Evolutionary conservation across 2,797 vertebrate species (phyloP).

Genomic region (Megaceryle alcyon): DNA sequence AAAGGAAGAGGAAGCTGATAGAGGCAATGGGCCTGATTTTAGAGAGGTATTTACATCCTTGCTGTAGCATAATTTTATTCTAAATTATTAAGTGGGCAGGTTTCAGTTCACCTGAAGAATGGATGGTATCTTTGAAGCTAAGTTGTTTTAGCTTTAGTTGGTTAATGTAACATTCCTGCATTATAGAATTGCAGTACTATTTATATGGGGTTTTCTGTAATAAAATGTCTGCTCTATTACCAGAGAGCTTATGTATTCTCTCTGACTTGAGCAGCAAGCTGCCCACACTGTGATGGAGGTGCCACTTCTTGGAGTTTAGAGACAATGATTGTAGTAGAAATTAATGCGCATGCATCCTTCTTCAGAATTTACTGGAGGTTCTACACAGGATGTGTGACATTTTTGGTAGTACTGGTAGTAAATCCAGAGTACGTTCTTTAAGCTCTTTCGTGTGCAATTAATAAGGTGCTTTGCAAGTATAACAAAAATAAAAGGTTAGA

Average conservation of each 20-base stretch:
- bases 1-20: neutral
- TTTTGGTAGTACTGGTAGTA: neutral
- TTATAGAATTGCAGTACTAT: neutral
- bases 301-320: neutral
- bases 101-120: neutral
- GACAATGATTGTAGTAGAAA: neutral
- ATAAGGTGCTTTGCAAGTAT: neutral
- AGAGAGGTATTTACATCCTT: neutral
- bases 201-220: neutral
- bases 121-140: neutral
- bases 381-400: neutral
- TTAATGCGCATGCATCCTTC: neutral
- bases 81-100: neutral
- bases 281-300: neutral
- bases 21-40: neutral
- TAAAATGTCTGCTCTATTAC: neutral
- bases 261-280: neutral
- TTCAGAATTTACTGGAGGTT: neutral
- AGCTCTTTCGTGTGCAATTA: neutral
- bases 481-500: neutral
- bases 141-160: neutral
- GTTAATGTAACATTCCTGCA: neutral
- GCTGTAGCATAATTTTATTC: neutral
- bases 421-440: neutral
- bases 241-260: neutral